These are phyloP conservation scores for Agrochola lychnidis DNA, from an alignment of 2,888 invertebrate genomes.

Conservation along the genomic window DNA sequence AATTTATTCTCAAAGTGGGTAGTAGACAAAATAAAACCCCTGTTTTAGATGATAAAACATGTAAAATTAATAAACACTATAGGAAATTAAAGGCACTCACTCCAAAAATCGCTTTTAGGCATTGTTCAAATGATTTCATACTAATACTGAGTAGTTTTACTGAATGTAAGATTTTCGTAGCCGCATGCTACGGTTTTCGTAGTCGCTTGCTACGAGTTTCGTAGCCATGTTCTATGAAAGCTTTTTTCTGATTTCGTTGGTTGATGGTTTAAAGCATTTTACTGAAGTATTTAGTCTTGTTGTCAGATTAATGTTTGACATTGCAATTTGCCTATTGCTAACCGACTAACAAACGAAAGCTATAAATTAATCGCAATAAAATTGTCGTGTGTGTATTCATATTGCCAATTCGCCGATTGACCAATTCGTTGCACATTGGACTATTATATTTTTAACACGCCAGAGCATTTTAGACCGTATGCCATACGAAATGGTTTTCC, in stretches of 20 bases:
- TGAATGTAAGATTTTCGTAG: background rate
- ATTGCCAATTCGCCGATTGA: conserved; percentile 33
- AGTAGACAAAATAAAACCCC: too few species aligned
- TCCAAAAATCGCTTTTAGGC: background rate
- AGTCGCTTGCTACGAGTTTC: conserved; percentile 1
- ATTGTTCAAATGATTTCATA: background rate
- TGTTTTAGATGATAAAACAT: too few species aligned
- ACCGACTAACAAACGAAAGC: conserved; percentile 13
- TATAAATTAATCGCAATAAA: conserved; percentile 41
- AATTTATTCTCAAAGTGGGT: too few species aligned
- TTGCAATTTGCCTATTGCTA: conserved; percentile 19
- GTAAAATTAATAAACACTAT: background rate
- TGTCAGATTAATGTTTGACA: conserved; percentile 9
- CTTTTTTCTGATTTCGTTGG: background rate
- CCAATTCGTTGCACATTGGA: conserved; percentile 48
- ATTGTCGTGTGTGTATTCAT: conserved; percentile 35
- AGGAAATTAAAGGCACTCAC: background rate
- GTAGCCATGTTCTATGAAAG: conserved; percentile 2
- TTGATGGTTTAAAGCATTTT: background rate
- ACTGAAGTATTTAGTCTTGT: background rate
- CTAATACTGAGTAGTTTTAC: background rate
- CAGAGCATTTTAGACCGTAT: conserved; percentile 33
- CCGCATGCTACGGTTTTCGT: background rate
- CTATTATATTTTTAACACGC: conserved; percentile 52
- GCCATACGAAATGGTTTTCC: conserved; percentile 31